Base-by-base conservation (phyloP, 30 jellyfish, hydroid and myxozoan genomes). In the Chrysaora quinquecirrha region DNA sequence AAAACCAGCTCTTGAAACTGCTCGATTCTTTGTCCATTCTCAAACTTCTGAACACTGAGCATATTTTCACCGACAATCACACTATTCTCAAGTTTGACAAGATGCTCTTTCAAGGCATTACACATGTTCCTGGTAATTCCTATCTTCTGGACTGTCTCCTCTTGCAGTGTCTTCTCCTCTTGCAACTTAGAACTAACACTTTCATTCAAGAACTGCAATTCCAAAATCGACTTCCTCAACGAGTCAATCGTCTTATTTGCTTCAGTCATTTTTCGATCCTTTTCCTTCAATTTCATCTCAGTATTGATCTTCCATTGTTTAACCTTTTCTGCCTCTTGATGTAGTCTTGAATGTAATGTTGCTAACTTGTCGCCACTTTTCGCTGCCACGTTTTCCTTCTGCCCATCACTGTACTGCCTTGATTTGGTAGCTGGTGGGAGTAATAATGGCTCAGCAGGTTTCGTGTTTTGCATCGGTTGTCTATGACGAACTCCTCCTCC, bases 281-380 rank as follows among this genome's bases (percentile, higher is more conserved):
- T 94, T 10, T 87, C 94, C 25, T 75, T 76, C 25, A 94, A 34
- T 66, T 94, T 96, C 33, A 88, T 82, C 34, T 94, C 99, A 35
- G 96, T 94, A 46, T 76, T 78, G 24, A 73, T 82, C 78, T 83
- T 94, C 99, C 99, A 94, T 29, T 94, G 87, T 61, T 95, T 79
- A 9, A 94, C 75, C 89, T 94, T 94, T 81, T 94, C 99, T 11
- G 99, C 97, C 60, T 94, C 97, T 49, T 94, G 96, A 54, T 94
- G 97, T 1, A 94, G 88, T 48, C 76, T 84, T 23, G 99, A 82
- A 49, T 94, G 97, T 66, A 94, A 74, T 28, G 85, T 52, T 0
- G 95, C 48, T 22, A 94, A 90, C 35, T 87, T 83, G 20, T 88
- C 96, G 30, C 76, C 91, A 28, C 63, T 86, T 48, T 76, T 82